Evolutionary conservation across 92 coral and sea anemone species (phyloP).

Genomic region (Pocillopora meandrina): DNA sequence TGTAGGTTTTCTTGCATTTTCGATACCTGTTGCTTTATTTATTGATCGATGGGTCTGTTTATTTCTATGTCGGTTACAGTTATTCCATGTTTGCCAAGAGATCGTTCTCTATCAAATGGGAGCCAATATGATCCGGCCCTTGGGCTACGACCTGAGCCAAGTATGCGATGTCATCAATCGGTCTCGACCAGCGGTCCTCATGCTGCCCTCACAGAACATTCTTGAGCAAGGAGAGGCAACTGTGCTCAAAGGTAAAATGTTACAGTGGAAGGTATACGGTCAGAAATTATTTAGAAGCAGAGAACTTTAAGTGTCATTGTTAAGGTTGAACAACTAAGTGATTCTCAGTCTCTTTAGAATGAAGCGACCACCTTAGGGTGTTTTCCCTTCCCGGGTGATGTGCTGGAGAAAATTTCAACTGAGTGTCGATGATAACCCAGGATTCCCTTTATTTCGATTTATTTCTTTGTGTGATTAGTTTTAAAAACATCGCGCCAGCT

Average conservation of each 20-base stretch:
- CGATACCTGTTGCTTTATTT: no score
- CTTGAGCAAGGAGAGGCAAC: constrained; percentile 60
- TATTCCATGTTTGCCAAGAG: constrained; percentile 80
- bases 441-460: no score
- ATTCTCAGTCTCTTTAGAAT: no score
- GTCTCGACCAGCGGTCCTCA: constrained; percentile 76
- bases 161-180: constrained; percentile 57
- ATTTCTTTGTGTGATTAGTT: no score
- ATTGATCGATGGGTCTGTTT: not conserved
- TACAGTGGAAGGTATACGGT: not conserved
- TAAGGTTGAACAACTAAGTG: no score
- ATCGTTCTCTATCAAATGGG: constrained; percentile 93
- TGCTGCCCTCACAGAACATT: constrained; percentile 66
- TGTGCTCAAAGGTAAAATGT: constrained; percentile 58
- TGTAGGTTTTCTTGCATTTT: no score
- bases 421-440: no score
- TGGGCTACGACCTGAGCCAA: constrained; percentile 73
- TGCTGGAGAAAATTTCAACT: no score
- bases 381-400: no score
- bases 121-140: constrained; percentile 73
- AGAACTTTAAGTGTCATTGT: no score
- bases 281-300: not conserved
- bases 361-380: no score
- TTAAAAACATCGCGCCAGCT: no score
- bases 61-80: constrained; percentile 36